Conservation (phyloP, 2,888 invertebrate genomes). For the Sinhomidia bicolor region DNA sequence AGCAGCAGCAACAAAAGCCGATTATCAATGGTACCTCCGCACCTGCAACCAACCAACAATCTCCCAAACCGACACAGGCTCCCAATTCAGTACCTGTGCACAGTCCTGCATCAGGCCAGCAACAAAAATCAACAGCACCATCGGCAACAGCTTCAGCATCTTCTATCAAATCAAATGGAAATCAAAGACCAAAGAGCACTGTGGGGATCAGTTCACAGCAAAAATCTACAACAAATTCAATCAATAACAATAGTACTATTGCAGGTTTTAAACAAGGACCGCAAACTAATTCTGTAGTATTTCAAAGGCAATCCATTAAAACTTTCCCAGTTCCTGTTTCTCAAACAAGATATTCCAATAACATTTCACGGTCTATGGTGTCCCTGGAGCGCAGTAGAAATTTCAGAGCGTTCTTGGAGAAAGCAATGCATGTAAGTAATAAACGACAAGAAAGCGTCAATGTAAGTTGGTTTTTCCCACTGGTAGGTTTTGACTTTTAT, state of each 20-base stretch:
- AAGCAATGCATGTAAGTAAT: slow-evolving; percentile 75
- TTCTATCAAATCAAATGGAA: slow-evolving; percentile 37
- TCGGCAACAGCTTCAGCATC: slow-evolving; percentile 23
- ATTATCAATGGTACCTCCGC: background rate
- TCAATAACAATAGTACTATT: background rate
- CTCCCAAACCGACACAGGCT: background rate
- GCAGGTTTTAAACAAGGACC: background rate
- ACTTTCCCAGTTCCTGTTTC: slow-evolving; percentile 42
- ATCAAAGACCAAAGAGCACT: slow-evolving; percentile 15
- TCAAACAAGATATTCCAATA: slow-evolving; percentile 23
- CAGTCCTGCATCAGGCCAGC: background rate
- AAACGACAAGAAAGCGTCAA: background rate
- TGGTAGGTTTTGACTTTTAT: background rate
- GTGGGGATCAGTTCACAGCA: background rate
- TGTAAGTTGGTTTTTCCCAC: background rate
- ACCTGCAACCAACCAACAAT: background rate
- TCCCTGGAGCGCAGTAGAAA: slow-evolving; percentile 67
- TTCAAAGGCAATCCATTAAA: slow-evolving; percentile 35
- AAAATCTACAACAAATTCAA: background rate
- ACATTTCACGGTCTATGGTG: slow-evolving; percentile 62
- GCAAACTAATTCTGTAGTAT: background rate
- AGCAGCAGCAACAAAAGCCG: slow-evolving; percentile 21
- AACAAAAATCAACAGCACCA: background rate
- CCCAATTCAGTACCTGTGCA: background rate
- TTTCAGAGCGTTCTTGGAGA: slow-evolving; percentile 76